Base-by-base conservation (phyloP, 1,140 invertebrate genomes). In the Papilio dardanus region DNA sequence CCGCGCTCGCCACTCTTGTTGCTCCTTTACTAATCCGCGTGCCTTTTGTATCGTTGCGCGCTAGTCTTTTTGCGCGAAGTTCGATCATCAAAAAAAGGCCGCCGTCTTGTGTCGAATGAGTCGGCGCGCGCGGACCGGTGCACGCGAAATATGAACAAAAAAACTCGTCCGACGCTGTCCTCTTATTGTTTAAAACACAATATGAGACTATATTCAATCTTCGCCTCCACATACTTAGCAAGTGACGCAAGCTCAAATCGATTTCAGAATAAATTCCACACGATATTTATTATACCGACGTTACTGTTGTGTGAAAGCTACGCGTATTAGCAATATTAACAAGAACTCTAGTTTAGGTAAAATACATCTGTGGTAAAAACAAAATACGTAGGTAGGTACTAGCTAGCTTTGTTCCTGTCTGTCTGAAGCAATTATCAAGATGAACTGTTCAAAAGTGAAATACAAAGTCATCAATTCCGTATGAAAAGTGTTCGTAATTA, bases 11-110 rank as follows among this genome's bases (percentile, higher is more conserved):
- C 42, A 19, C 42, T 46, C 77, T 84, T 87, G 78, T 92, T 89
- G 84, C 79, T 89, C 82, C 80, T 87, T 86, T 89, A 82, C 84
- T 86, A 86, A 89, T 86, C 84, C 79, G 79, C 80, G 77, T 86
- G 81, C 86, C 83, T 87, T 69, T 85, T 81, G 81, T 82, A 79
- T 81, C 76, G 81, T 78, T 81, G 78, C 76, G 76, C 81, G 74
- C 76, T 79, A 79, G 88, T 89, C 81, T 89, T 89, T 90, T 91
- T 85, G 79, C 85, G 81, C 77, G 66, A 82, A 80, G 79, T 84
- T 84, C 80, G 83, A 83, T 84, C 80, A 83, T 90, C 82, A 81
- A 84, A 88, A 87, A 69, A 85, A 75, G 73, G 80, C 81, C 84
- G 84, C 82, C 83, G 83, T 73, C 80, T 79, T 84, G 83, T 84